These are phyloP conservation scores for Andrena trimmerana DNA, from an alignment of 2,888 invertebrate genomes.

Conservation along the genomic window DNA sequence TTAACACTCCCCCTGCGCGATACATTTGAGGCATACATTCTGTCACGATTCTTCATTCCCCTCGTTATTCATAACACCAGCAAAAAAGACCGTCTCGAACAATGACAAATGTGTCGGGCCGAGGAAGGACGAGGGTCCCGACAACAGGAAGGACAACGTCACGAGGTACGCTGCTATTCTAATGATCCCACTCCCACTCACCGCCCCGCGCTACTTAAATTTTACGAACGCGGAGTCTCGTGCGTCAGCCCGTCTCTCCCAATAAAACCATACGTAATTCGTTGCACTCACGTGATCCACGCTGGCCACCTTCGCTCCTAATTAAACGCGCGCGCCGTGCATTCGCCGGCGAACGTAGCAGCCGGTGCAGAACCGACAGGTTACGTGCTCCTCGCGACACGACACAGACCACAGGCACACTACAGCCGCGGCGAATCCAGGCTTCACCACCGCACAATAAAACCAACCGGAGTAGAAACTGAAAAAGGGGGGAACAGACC, in stretches of 20 bases:
- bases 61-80: no score
- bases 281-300: conserved; percentile 37
- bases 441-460: neutral
- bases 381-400: neutral
- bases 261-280: neutral
- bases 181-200: neutral
- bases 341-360: conserved; percentile 13
- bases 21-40: no score
- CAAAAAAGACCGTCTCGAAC: neutral
- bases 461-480: neutral
- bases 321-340: conserved; percentile 9
- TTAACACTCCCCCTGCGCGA: neutral
- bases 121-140: neutral
- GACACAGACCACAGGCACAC: conserved; percentile 5
- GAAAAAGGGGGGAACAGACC: neutral
- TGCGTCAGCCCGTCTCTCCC: neutral
- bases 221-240: neutral
- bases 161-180: neutral
- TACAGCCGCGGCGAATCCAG: neutral
- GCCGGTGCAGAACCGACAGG: neutral
- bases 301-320: conserved; percentile 1
- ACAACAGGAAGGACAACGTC: neutral
- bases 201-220: neutral
- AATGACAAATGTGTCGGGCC: neutral
- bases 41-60: no score